A percentile compares a stretch with the other conserved stretches of the same genome.
Evolutionary conservation across 2,113 vertebrate genomes (phyloP).

Genomic region (Ictalurus punctatus): DNA sequence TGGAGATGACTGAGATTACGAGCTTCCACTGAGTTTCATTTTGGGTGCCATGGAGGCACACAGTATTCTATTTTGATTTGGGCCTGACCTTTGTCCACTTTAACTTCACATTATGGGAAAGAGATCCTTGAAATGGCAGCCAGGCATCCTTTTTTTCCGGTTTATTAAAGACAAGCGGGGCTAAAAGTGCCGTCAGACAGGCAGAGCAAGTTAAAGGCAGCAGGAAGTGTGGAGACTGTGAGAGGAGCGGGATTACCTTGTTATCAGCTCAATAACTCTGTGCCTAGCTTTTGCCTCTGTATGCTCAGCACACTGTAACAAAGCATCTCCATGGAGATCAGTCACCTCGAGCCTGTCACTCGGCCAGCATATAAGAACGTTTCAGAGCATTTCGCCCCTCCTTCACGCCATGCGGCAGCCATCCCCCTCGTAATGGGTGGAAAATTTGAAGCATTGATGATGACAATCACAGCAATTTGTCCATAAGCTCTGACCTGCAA

Average conservation of each 20-base stretch:
- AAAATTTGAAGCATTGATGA: constrained; percentile 81
- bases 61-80: constrained; percentile 50
- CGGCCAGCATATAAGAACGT: constrained; percentile 78
- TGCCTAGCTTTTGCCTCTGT: constrained; percentile 79
- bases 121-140: constrained; percentile 31
- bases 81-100: constrained; percentile 46
- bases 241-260: constrained; percentile 84
- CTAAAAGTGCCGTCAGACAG: constrained; percentile 32
- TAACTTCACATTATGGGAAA: constrained; percentile 44
- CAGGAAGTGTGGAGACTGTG: constrained; percentile 76
- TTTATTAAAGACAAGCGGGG: constrained; percentile 56
- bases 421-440: constrained; percentile 76
- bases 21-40: constrained; percentile 30
- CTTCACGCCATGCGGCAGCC: constrained; percentile 74
- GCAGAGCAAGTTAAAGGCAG: constrained; percentile 52
- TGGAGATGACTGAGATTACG: constrained; percentile 26
- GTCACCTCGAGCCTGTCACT: constrained; percentile 81
- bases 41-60: background rate
- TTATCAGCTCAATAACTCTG: constrained; percentile 90
- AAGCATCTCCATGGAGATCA: constrained; percentile 88
- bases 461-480: constrained; percentile 71
- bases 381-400: constrained; percentile 66
- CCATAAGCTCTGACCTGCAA: constrained; percentile 72
- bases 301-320: constrained; percentile 76
- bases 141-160: constrained; percentile 36